Evolutionary conservation across 2,888 invertebrate genomes (phyloP), one percentile per base, ranked within the genome.

Genomic region (Apamea crenata): DNA sequence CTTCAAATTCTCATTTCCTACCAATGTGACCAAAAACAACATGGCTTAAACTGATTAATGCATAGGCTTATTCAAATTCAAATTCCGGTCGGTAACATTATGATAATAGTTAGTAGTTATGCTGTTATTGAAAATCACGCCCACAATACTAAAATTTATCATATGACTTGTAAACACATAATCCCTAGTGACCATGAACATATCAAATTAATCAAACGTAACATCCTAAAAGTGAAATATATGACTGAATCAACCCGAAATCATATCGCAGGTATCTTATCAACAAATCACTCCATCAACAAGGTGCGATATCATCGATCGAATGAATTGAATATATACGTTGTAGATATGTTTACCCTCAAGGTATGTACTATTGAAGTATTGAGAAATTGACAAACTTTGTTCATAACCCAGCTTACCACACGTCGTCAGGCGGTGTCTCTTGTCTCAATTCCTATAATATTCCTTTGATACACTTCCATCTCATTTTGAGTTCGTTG

Each of bases 271-370:
- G 5, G 16, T 80, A 74, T 87, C 81, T 85, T 84, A 87, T 87
- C 88, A 68, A 77, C 32, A 80, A 87, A 88, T 87, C 88, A 84
- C 78, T 82, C 82, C 77, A 65, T 63, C 67, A 80, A 83, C 77
- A 78, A 76, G 61, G 59, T 66, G 44, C 63, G 81, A 83, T 86
- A 74, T 70, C 67, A 81, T 81, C 75, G 75, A 87, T 79, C 70
- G 74, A 56, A 76, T 70, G 21, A 50, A 69, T 56, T 56, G 25
- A 61, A 53, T 59, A 36, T 47, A 50, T 75, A 71, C 6, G 4
- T 29, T 56, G 18, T 63, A 71, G 16, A n/a, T 29, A 18, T 44
- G 16, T 53, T 36, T 74, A n/a, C 47, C 8, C 25, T 32, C 29
- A 56, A 72, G 21, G 44, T 56, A 66, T 70, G 14, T 32, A n/a